Evolutionary conservation across 2,888 invertebrate genomes (phyloP), one percentile per base, ranked within the genome.

Genomic region (Agrotis puta): DNA sequence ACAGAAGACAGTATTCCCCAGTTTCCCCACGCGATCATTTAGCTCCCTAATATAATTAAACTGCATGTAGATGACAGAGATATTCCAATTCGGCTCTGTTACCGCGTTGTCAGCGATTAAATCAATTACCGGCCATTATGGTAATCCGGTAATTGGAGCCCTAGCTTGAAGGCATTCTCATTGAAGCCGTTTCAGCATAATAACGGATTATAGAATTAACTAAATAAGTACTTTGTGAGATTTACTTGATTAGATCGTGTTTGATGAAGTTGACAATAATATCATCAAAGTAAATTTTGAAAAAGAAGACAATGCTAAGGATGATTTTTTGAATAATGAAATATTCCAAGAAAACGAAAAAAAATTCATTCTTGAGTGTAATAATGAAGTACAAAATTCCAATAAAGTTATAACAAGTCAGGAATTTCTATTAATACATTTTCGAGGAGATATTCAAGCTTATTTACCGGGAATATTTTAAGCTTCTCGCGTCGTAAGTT

Each of bases 41-140:
- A 45, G 43, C 48, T 68, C 64, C n/a, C 48, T 33, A 70, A 70
- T 56, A 53, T 71, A 80, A 83, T 85, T 75, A 63, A 51, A 70
- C 48, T 73, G 64, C 64, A 83, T 70, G 70, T 64, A 62, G 53
- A 75, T 57, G 64, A 68, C 75, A 56, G 67, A 74, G 85, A 72
- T 70, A 83, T 85, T 76, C 70, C 64, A 74, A 81, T 78, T 83
- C 24, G 48, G 59, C 54, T 65, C 54, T 56, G 68, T 58, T 68
- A 63, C 73, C 75, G 78, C 85, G 33, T 82, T 80, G 82, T 74
- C 75, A 70, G 73, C 70, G 70, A 86, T 86, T 82, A 86, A 74
- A 84, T 77, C 78, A 85, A 85, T 85, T 86, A 86, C 75, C 61
- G 57, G 50, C 68, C 82, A 84, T 85, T 85, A 85, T 86, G 84